A percentile compares a stretch with the other conserved stretches of the same genome.
Evolutionary conservation across 2,797 vertebrate species (phyloP).

Genomic region (Poecilia wingei): DNA sequence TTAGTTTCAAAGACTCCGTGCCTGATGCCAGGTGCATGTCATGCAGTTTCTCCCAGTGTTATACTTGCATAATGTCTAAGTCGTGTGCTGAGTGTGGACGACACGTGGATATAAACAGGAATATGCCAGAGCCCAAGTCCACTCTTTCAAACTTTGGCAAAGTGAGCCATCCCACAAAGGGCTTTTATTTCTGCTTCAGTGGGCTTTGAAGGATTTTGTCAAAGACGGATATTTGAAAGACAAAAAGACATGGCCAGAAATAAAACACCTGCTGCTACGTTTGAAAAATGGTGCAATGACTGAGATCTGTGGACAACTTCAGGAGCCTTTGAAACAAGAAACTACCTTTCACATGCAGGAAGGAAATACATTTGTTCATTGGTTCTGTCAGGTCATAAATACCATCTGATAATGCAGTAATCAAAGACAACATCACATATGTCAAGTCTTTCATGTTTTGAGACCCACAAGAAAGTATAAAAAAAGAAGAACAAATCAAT

Average conservation of each 20-base stretch:
- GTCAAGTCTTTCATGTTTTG: constrained; percentile 35
- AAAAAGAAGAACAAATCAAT: constrained; percentile 30
- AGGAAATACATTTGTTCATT: constrained; percentile 35
- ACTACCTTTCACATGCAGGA: constrained; percentile 6
- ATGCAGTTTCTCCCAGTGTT: neutral
- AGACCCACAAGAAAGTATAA: constrained; percentile 11
- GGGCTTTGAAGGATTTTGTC: constrained; percentile 54
- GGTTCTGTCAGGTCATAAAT: constrained; percentile 16
- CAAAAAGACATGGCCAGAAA: constrained; percentile 21
- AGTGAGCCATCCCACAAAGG: constrained; percentile 47
- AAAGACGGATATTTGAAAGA: constrained; percentile 36
- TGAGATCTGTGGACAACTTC: constrained; percentile 17
- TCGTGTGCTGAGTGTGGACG: neutral
- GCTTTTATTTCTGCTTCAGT: constrained; percentile 28
- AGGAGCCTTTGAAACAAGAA: constrained; percentile 48
- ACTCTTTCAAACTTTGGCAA: constrained; percentile 54
- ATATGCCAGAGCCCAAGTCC: constrained; percentile 39
- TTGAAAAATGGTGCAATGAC: constrained; percentile 47
- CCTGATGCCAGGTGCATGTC: neutral
- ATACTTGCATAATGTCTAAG: neutral
- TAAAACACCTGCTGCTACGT: constrained; percentile 37
- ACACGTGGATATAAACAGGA: constrained; percentile 15
- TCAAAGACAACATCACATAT: constrained; percentile 40
- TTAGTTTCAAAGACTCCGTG: neutral
- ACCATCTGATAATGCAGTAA: constrained; percentile 18